These are phyloP conservation scores for Aricia artaxerxes DNA, from an alignment of 2,888 invertebrate species.

Conservation along the genomic window DNA sequence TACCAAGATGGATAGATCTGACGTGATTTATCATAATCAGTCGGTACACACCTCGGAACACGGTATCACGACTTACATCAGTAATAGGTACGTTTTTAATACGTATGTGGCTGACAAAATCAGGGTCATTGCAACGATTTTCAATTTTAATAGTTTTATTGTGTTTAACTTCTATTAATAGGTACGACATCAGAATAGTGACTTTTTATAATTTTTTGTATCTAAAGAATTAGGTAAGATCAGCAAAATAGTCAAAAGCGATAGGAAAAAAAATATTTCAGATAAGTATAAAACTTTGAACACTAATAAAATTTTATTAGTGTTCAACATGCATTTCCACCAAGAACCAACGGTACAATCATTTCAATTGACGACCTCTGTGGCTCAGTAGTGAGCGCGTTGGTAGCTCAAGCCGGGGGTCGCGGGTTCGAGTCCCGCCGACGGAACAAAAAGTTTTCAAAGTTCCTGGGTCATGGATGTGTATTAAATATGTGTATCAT, in stretches of 20 bases:
- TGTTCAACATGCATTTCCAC: too few relatives aligned
- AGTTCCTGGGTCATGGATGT: too few relatives aligned
- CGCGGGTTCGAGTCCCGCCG: too few relatives aligned
- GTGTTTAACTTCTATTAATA: not conserved
- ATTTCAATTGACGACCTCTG: too few relatives aligned
- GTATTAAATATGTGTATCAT: too few relatives aligned
- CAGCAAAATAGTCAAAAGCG: not conserved
- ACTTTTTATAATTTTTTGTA: not conserved
- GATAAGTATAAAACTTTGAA: too few relatives aligned
- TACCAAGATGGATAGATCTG: not conserved
- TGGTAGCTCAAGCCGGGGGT: too few relatives aligned
- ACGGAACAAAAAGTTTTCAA: too few relatives aligned
- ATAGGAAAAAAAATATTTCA: not conserved
- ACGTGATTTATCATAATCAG: slow-evolving; percentile 12
- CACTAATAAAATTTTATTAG: too few relatives aligned
- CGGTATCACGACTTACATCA: not conserved
- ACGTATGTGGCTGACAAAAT: not conserved
- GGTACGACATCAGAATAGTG: not conserved
- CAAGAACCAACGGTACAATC: too few relatives aligned
- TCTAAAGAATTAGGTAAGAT: not conserved
- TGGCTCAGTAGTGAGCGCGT: too few relatives aligned
- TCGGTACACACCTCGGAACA: not conserved
- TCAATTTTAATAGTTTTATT: not conserved
- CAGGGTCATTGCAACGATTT: not conserved
- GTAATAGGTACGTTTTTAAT: not conserved